Percentiles rank a stretch among this genome's conserved stretches.
phyloP scores from a whole-genome alignment of 2,113 vertebrate genomes.

The Ammodytes dubius region DNA sequence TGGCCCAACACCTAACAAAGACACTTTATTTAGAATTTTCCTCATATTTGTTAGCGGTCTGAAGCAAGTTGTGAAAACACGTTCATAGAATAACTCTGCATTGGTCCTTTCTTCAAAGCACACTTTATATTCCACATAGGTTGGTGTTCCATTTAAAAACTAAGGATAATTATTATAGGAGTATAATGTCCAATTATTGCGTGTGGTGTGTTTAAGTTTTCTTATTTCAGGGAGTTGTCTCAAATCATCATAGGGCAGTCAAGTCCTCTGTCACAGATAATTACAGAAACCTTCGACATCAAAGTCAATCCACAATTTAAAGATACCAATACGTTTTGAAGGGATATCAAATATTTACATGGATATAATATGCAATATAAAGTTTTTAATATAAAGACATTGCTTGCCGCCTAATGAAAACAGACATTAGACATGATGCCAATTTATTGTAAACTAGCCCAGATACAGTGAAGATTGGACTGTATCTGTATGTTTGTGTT shows the following conservation, averaged over 20 bases:
- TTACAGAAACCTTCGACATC: conserved; percentile 38
- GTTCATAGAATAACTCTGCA: background rate
- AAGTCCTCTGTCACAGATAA: conserved; percentile 30
- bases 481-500: too few species aligned
- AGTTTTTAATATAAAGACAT: background rate
- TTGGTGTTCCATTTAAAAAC: background rate
- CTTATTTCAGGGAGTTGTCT: conserved; percentile 24
- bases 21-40: too few species aligned
- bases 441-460: background rate
- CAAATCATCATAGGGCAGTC: conserved; percentile 19
- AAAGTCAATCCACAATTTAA: conserved; percentile 48
- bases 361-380: conserved; percentile 30
- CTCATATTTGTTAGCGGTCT: too few species aligned
- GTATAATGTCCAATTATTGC: conserved; percentile 49
- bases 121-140: conserved; percentile 12
- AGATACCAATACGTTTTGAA: conserved; percentile 21
- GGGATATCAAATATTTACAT: conserved; percentile 21
- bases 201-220: conserved; percentile 32
- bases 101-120: background rate
- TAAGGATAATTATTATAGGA: background rate
- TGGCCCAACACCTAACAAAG: too few species aligned
- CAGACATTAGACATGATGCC: background rate
- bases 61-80: too few species aligned
- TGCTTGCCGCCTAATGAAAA: background rate
- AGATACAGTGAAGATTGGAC: too few species aligned